Evolutionary conservation across 2,797 vertebrate genomes (phyloP).

Genomic region (Setipinna tenuifilis): DNA sequence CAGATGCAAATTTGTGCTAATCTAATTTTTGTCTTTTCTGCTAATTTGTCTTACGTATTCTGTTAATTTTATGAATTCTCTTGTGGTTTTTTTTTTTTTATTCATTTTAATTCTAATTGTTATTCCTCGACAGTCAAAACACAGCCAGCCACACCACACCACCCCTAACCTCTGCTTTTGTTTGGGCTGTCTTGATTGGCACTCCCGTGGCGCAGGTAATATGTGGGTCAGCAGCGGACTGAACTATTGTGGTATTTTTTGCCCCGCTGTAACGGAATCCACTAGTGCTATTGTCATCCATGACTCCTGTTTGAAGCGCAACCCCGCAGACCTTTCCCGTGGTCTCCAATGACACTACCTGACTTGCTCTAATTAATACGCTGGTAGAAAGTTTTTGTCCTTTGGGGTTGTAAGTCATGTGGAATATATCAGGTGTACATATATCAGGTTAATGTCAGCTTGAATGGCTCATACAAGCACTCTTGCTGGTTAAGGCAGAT

Average conservation of each 20-base stretch:
- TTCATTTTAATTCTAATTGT: neutral
- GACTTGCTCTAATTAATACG: conserved; percentile 55
- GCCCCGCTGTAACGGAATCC: conserved; percentile 40
- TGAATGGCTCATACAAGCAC: conserved; percentile 43
- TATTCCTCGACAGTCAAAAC: neutral
- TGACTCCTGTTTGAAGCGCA: conserved; percentile 29
- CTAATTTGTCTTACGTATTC: no score
- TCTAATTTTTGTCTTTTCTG: no score
- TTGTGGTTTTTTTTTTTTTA: neutral
- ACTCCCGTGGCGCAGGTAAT: neutral
- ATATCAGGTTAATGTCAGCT: conserved; percentile 51
- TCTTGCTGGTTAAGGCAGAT: conserved; percentile 47
- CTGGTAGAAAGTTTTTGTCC: conserved; percentile 49
- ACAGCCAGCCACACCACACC: neutral
- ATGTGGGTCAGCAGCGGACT: conserved; percentile 3
- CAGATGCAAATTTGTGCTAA: no score
- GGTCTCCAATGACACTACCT: conserved; percentile 45
- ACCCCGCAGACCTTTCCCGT: conserved; percentile 28
- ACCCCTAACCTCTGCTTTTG: neutral
- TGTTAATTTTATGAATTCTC: no score
- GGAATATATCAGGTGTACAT: conserved; percentile 53
- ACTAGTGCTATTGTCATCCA: conserved; percentile 16
- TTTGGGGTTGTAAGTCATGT: conserved; percentile 47
- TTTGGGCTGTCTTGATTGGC: neutral
- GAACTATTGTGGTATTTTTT: conserved; percentile 29